Base-by-base conservation (phyloP, 2,113 vertebrate species). In the Oceanodroma tethys region DNA sequence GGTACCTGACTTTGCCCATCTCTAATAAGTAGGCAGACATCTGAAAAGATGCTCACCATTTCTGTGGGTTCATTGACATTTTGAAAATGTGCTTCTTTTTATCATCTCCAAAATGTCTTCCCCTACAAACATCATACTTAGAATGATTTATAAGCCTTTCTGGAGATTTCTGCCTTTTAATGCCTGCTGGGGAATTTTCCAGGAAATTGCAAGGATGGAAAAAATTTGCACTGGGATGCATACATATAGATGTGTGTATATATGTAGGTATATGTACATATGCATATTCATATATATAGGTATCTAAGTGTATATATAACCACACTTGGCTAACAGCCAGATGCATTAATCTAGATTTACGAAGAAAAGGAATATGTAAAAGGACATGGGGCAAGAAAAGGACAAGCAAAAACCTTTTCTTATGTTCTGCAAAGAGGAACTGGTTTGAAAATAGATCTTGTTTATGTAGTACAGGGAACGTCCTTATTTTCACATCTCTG, bases 41-140 rank as follows among this genome's bases (percentile, higher is more conserved):
- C 76, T 45, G 83, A 92, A 86, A 88, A 83, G 78, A 83, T 32
- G 2, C 92, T 93, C 96, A 53, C 92, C 58, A 32, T 95, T 73
- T 90, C 93, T 79, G 78, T 62, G 72, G 96, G 87, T 97, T 95
- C 97, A 96, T 94, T 97, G 94, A 95, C 95, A 94, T 97, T 97
- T 97, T 92, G 93, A 94, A 95, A 97, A 94, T 95, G 93, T 79
- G 73, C 78, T 79, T 29, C 70, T 65, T 97, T 96, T 91, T 96
- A 82, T 80, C 93, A 73, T 94, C 81, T 95, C 73, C 50, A 87
- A 87, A 95, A 97, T 91, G 86, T 66, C 93, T 91, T 94, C 40
- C 56, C 91, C 70, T 91, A 53, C 73, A 85, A 95, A 85, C 93
- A 95, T 87, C 94, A 82, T 53, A 79, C 86, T 95, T 94, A 47